Conservation (phyloP, 2,888 invertebrate genomes). For the Hirtodrosophila duncani region DNA sequence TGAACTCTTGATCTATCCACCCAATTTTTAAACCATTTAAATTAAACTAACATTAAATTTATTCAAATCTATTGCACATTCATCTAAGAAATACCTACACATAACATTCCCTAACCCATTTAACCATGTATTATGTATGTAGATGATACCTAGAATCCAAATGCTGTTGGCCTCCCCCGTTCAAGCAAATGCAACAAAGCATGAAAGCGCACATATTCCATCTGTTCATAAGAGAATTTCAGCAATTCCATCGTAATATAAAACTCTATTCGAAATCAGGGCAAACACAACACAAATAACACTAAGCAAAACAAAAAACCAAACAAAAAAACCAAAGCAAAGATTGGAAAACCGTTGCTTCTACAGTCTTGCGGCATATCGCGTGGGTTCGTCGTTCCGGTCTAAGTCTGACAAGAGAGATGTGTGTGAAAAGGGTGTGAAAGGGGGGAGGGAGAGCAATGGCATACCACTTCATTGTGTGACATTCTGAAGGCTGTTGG, state of each 20-base stretch:
- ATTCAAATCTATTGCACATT: no score
- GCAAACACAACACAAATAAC: no score
- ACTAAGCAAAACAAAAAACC: no score
- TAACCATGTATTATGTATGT: no score
- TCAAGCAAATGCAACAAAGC: slow-evolving; percentile 14
- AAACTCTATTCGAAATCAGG: slow-evolving; percentile 29
- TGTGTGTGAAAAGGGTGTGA: neutral
- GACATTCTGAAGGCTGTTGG: slow-evolving; percentile 67
- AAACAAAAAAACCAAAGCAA: slow-evolving; percentile 17
- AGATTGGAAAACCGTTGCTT: slow-evolving; percentile 37
- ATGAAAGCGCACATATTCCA: neutral
- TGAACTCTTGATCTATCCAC: no score
- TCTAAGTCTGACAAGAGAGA: slow-evolving; percentile 7
- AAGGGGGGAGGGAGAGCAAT: neutral
- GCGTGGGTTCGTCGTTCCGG: slow-evolving; percentile 41
- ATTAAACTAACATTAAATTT: no score
- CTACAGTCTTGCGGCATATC: slow-evolving; percentile 17
- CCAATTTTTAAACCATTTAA: no score
- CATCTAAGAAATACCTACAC: no score
- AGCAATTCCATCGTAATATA: slow-evolving; percentile 35
- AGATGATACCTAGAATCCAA: no score
- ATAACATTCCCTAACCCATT: no score
- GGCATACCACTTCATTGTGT: slow-evolving; percentile 30
- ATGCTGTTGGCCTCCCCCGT: no score
- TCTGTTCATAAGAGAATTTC: slow-evolving; percentile 33